Evolutionary conservation across 2,113 vertebrate species (phyloP).

Genomic region (human (Homo sapiens)): GRCh38 chr16:66164501-66165000

Average conservation of each 20-base stretch:
- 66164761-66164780: not conserved
- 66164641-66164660: too few relatives aligned
- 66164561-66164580: not conserved
- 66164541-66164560: not conserved
- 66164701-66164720: not conserved
- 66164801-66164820: not conserved
- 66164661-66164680: not conserved
- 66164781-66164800: not conserved
- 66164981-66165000: not conserved
- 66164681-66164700: not conserved
- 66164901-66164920: not conserved
- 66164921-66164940: not conserved
- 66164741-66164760: not conserved
- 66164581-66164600: not conserved
- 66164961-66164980: conserved; percentile 62
- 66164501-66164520: not conserved
- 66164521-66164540: not conserved
- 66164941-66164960: conserved; percentile 60
- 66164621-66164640: not conserved
- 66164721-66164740: not conserved
- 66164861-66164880: not conserved
- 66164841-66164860: not conserved
- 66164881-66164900: not conserved
- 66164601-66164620: not conserved
- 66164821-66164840: not conserved